Base-by-base conservation (phyloP, 2,113 vertebrate species). In the Pelmatolapia mariae region DNA sequence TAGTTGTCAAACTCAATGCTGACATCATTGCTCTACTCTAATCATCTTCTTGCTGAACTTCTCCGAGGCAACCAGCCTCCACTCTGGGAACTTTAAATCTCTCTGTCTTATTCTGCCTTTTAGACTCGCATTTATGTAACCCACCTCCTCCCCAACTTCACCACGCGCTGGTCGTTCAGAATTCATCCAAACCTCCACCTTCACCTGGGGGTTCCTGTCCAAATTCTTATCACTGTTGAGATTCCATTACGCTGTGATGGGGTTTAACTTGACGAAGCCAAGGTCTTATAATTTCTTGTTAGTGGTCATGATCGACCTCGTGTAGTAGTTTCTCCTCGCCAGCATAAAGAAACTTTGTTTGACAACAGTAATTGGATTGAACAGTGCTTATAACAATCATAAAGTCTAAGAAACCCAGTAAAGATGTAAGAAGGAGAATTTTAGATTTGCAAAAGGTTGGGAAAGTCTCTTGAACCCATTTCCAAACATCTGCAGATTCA, bases 21-120 rank as follows among this genome's bases (percentile, higher is more conserved):
- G 18, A 19, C 47, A 1, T 52, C 6, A 52, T 5, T 52, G 1
- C 47, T 52, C 0, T 5, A 1, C 5, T 52, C 18, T 52, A 19
- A 52, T 52, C 47, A 5, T 3, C 50, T 52, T 52, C 50, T 52
- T 52, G 8, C 8, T 52, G 8, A 52, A 52, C 5, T n/a, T 52
- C 8, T 52, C 2, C 1, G 2, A 52, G 0, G 18, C 18, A n/a
- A 19, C 50, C 50, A 52, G 50, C 50, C 50, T 52, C 18, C 18
- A 52, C 50, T 52, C 47, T 52, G 47, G 47, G 47, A 52, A 0
- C 47, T 52, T 52, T 52, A 52, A 52, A 19, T 52, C 47, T 52
- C 50, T 52, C 50, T 52, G 50, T 52, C 0, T 52, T 52, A n/a
- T 53, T 53, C 52, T 53, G 1, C 9, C 52, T n/a, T 53, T 53